Evolutionary conservation across 1,140 invertebrate genomes (phyloP).

Genomic region (Halyomorpha halys): DNA sequence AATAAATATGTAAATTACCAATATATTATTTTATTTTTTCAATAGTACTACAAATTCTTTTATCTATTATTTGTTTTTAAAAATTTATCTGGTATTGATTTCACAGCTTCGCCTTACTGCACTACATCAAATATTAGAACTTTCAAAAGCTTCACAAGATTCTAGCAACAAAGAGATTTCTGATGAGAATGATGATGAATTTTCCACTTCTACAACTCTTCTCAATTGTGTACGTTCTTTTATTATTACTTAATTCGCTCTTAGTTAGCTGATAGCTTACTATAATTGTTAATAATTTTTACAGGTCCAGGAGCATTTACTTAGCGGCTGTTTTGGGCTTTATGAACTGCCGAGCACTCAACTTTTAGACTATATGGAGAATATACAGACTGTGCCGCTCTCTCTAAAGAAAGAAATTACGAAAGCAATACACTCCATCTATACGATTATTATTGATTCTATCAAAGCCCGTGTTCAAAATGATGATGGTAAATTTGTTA

Average conservation of each 20-base stretch:
- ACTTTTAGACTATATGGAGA: slow-evolving; percentile 42
- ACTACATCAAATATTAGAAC: slow-evolving; percentile 40
- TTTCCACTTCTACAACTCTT: slow-evolving; percentile 23
- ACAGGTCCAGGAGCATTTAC: slow-evolving; percentile 43
- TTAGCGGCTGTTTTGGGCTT: slow-evolving; percentile 51
- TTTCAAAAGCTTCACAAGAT: slow-evolving; percentile 37
- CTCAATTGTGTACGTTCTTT: slow-evolving; percentile 27
- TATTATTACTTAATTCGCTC: background rate
- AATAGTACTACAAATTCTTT: too few relatives aligned
- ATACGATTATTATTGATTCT: slow-evolving; percentile 35
- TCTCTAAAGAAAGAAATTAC: slow-evolving; percentile 38
- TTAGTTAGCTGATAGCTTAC: background rate
- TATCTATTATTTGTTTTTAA: background rate
- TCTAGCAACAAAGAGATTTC: slow-evolving; percentile 28
- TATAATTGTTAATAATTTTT: slow-evolving; percentile 5
- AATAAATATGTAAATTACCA: too few relatives aligned
- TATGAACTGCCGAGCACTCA: slow-evolving; percentile 32
- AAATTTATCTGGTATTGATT: slow-evolving; percentile 11
- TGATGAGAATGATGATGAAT: slow-evolving; percentile 6
- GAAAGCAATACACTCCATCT: slow-evolving; percentile 39
- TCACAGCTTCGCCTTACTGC: slow-evolving; percentile 40
- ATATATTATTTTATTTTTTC: too few relatives aligned
- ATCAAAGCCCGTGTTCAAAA: slow-evolving; percentile 29
- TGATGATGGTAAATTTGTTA: slow-evolving; percentile 29
- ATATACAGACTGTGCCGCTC: slow-evolving; percentile 37